Evolutionary conservation across 1,140 invertebrate species (phyloP).

Genomic region (Zaprionus nigranus): DNA sequence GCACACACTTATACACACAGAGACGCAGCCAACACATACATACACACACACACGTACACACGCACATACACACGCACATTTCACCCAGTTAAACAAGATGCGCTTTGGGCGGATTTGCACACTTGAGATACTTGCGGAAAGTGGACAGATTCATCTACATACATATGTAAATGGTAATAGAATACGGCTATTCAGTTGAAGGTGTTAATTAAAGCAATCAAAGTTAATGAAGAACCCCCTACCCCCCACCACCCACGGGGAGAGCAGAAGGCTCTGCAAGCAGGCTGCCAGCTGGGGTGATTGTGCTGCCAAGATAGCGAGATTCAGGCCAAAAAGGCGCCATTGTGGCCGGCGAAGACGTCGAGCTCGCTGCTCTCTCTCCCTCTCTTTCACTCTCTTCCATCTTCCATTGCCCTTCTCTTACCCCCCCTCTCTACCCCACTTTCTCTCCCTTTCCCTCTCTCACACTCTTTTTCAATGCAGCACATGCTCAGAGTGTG

Average conservation of each 20-base stretch:
- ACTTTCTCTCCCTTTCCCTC: too few relatives aligned
- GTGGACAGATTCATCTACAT: not conserved
- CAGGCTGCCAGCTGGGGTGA: slow-evolving; percentile 27
- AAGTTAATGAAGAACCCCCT: not conserved
- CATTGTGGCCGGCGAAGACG: slow-evolving; percentile 62
- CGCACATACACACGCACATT: slow-evolving; percentile 2
- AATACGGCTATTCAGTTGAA: not conserved
- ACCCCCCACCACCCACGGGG: too few relatives aligned
- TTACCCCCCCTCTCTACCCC: not conserved
- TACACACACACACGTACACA: not conserved
- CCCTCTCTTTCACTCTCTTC: too few relatives aligned
- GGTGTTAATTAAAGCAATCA: slow-evolving; percentile 5
- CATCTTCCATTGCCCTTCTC: too few relatives aligned
- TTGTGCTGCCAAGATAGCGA: not conserved
- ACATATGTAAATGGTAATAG: slow-evolving; percentile 1
- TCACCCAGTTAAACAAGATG: slow-evolving; percentile 38
- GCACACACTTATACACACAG: slow-evolving; percentile 43
- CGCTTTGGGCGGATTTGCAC: slow-evolving; percentile 7
- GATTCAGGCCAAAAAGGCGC: slow-evolving; percentile 61
- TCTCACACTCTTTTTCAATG: not conserved
- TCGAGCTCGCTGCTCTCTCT: slow-evolving; percentile 11
- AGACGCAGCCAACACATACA: not conserved
- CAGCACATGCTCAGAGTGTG: slow-evolving; percentile 8
- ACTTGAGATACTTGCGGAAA: not conserved
- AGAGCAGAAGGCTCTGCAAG: not conserved